These are phyloP conservation scores for Crocidura indochinensis DNA, from an alignment of 2,797 vertebrate genomes.

Conservation along the genomic window DNA sequence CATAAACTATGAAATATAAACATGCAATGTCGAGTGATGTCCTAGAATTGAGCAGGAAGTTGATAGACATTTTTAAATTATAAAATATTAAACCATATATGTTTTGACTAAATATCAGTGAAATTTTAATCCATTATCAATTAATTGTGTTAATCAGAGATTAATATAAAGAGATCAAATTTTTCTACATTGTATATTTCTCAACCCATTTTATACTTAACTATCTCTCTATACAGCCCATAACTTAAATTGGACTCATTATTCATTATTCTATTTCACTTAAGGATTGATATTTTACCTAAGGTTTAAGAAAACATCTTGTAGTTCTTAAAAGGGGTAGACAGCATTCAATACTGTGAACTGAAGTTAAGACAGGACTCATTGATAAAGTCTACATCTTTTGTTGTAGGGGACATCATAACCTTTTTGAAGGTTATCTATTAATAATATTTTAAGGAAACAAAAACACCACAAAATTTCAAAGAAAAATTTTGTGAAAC, in stretches of 20 bases:
- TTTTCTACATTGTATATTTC: background rate
- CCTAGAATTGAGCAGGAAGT: background rate
- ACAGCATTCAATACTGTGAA: background rate
- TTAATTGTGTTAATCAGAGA: constrained; percentile 3
- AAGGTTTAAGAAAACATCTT: constrained; percentile 25
- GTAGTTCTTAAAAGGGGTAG: constrained; percentile 38
- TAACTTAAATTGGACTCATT: constrained; percentile 6
- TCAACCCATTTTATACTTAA: background rate
- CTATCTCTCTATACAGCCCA: background rate
- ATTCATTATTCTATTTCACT: constrained; percentile 15
- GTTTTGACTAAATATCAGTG: constrained; percentile 19
- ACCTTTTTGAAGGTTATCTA: constrained; percentile 52
- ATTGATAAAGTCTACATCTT: constrained; percentile 47
- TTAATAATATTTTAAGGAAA: constrained; percentile 12
- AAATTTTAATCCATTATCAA: background rate
- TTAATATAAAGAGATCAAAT: background rate
- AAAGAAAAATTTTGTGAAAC: constrained; percentile 63
- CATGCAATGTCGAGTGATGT: constrained; percentile 9
- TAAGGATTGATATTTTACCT: background rate
- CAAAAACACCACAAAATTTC: background rate
- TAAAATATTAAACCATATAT: constrained; percentile 17
- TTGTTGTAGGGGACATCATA: background rate
- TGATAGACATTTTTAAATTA: background rate
- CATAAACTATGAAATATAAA: background rate
- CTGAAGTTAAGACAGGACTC: background rate